Base-by-base conservation (phyloP, 1,140 invertebrate genomes). In the Asobara japonica region DNA sequence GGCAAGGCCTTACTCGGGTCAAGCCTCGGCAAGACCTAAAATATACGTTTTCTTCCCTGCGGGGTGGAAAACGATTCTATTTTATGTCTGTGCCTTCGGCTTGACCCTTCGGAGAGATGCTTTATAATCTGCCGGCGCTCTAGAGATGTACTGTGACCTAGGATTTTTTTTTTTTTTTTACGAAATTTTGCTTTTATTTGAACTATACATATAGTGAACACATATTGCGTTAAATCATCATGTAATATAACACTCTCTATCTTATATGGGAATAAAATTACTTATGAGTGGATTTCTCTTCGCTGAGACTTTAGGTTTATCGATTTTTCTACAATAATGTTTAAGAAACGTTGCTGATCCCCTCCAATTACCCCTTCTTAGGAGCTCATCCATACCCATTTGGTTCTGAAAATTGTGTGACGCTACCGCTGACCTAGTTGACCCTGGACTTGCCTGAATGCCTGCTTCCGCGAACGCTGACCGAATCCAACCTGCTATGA, bases 401-500 rank as follows among this genome's bases (percentile, higher is more conserved):
- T 71, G 56, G 20, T 75, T 51, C 8, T 76, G 27, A 65, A 56
- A 73, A 18, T 69, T 65, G 10, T 71, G 68, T n/a, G 79, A 79
- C 0, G 77, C 76, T 18, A 80, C 76, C 22, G 77, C 79, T 0
- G 79, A 76, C 3, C 76, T 8, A 2, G 61, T 10, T 30, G 45
- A 65, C 1, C 82, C 81, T 33, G 81, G 73, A 16, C 77, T 68
- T 6, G 74, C 76, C 1, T 81, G 30, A 11, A 84, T 82, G 25
- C 72, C 74, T 27, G 78, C 76, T 3, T 76, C 77, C 18, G 18
- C 18, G 31, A 82, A 68, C 20, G 72, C 60, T 5, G 71, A 71
- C 48, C 74, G 75, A 7, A 85, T 22, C 82, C 81, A 84, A 16
- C 79, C 79, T 6, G 78, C 78, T 6, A 86, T 84, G 2, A 83